These are phyloP conservation scores for Petrophora chlorosata DNA, from an alignment of 2,888 invertebrate genomes.

Conservation along the genomic window DNA sequence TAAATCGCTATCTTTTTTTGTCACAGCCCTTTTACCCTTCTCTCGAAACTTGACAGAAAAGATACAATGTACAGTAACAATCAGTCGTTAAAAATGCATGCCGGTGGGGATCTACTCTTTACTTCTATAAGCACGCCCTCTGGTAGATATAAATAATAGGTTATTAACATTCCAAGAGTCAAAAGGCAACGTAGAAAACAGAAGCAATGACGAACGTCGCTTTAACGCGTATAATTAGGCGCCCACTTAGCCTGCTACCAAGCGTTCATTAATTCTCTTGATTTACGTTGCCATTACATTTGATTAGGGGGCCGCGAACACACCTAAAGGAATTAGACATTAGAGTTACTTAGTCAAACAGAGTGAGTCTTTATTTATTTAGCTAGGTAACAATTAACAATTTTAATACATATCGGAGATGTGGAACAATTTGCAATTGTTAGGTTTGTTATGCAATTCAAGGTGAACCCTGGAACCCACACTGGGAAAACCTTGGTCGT, in stretches of 20 bases:
- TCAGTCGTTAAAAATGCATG: constrained; percentile 6
- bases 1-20: neutral
- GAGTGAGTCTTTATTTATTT: too few species aligned
- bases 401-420: too few species aligned
- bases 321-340: constrained; percentile 1
- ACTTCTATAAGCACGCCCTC: neutral
- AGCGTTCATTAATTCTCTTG: constrained; percentile 24
- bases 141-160: constrained; percentile 27
- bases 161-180: constrained; percentile 34
- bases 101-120: neutral
- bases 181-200: constrained; percentile 28
- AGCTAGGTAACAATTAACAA: too few species aligned
- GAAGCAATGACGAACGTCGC: constrained; percentile 7
- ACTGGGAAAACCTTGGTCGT: too few species aligned
- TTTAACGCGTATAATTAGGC: constrained; percentile 20
- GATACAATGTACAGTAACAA: constrained; percentile 1
- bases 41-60: neutral
- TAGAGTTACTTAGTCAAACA: constrained; percentile 9
- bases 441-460: too few species aligned
- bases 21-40: neutral
- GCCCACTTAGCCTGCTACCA: constrained; percentile 15
- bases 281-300: constrained; percentile 23
- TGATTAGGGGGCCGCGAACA: constrained; percentile 18
- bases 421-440: too few species aligned
- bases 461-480: too few species aligned